Conservation (phyloP, 2,113 vertebrate species). For the Labeo catla region DNA sequence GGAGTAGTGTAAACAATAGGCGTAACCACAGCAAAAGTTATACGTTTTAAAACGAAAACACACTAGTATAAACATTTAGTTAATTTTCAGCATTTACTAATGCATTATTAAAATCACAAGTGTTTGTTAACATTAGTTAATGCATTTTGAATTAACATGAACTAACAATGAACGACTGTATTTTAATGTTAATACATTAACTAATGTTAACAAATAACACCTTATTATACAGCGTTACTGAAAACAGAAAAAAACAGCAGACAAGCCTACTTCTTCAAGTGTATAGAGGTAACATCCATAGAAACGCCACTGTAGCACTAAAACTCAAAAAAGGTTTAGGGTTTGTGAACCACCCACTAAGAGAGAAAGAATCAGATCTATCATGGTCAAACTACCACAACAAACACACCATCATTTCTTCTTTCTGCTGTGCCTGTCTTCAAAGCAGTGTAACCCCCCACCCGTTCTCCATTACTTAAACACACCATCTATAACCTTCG, state of each 20-base stretch:
- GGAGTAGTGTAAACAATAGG: no score
- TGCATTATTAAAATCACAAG: no score
- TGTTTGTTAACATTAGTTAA: no score
- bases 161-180: no score
- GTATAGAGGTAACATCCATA: neutral
- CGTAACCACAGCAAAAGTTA: no score
- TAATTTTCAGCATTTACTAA: no score
- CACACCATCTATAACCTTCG: neutral
- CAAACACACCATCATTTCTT: conserved; percentile 47
- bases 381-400: conserved; percentile 53
- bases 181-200: no score
- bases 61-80: no score
- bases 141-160: no score
- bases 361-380: conserved; percentile 33
- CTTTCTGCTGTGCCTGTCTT: conserved; percentile 24
- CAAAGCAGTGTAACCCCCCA: conserved; percentile 29
- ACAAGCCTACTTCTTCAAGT: neutral
- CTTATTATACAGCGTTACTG: no score
- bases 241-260: neutral
- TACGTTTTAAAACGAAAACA: no score
- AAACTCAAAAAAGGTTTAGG: conserved; percentile 40
- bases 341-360: conserved; percentile 51
- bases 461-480: conserved; percentile 25
- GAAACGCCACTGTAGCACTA: neutral
- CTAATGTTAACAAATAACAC: no score